Evolutionary conservation across 2,113 vertebrate species (phyloP).

Genomic region (Corythoichthys haematopterus): DNA sequence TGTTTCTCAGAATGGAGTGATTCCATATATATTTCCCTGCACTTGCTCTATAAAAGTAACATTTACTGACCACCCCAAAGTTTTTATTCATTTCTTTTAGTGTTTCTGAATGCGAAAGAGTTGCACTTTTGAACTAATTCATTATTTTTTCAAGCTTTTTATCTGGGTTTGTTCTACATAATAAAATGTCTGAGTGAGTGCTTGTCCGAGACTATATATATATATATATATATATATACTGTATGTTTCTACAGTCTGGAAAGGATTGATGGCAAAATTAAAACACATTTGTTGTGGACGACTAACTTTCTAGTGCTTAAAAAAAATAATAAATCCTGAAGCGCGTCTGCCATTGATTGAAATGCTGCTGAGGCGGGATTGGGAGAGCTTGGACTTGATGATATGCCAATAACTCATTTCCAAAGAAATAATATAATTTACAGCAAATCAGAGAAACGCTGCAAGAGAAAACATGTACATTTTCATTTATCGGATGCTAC

Average conservation of each 20-base stretch:
- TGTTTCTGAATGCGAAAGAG: too few relatives aligned
- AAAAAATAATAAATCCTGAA: conserved; percentile 22
- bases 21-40: too few relatives aligned
- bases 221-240: too few relatives aligned
- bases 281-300: conserved; percentile 36
- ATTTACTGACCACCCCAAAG: too few relatives aligned
- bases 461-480: conserved; percentile 19
- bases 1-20: too few relatives aligned
- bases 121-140: too few relatives aligned
- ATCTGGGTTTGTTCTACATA: too few relatives aligned
- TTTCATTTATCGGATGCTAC: conserved; percentile 27
- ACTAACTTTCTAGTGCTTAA: conserved; percentile 48
- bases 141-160: too few relatives aligned
- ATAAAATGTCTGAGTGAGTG: too few relatives aligned
- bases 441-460: conserved; percentile 33
- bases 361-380: conserved; percentile 42
- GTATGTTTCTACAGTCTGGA: not conserved
- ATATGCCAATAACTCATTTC: conserved; percentile 57
- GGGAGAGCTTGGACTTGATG: conserved; percentile 53
- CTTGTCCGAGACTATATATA: too few relatives aligned
- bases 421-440: conserved; percentile 59
- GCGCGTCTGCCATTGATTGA: conserved; percentile 58
- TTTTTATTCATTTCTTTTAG: too few relatives aligned
- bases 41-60: too few relatives aligned
- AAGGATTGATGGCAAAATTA: conserved; percentile 31